A percentile compares a stretch with the other conserved stretches of the same genome.
Evolutionary conservation across 2,797 vertebrate genomes (phyloP).

Genomic region (Rhabdomys pumilio): DNA sequence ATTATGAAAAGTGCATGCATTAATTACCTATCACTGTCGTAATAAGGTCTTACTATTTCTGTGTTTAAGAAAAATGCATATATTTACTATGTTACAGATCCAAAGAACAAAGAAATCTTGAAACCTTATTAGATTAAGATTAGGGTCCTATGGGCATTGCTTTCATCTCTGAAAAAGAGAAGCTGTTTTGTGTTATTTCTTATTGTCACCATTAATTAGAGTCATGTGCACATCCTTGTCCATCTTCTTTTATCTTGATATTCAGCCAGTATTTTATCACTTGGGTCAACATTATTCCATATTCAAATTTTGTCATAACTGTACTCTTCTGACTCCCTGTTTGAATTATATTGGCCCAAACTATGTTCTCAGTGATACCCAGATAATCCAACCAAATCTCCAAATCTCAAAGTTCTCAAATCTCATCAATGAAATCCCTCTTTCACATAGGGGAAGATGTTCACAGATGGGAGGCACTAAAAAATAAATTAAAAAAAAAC

Average conservation of each 20-base stretch:
- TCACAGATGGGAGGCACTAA: neutral
- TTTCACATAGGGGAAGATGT: neutral
- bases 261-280: no score
- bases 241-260: neutral
- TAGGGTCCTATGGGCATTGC: accelerated
- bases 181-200: neutral
- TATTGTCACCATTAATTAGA: neutral
- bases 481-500: neutral
- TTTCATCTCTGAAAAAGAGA: neutral
- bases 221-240: accelerated
- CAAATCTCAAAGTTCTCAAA: neutral
- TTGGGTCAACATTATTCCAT: neutral
- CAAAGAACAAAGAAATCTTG: neutral
- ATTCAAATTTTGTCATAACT: neutral
- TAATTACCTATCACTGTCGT: neutral
- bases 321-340: neutral
- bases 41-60: neutral
- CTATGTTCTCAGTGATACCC: neutral
- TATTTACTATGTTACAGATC: neutral
- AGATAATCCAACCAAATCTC: neutral
- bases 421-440: neutral
- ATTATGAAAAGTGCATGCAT: neutral
- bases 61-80: neutral
- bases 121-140: no score
- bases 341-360: neutral